phyloP scores from a whole-genome alignment of 2,113 vertebrate species.

The Asarcornis scutulata region DNA sequence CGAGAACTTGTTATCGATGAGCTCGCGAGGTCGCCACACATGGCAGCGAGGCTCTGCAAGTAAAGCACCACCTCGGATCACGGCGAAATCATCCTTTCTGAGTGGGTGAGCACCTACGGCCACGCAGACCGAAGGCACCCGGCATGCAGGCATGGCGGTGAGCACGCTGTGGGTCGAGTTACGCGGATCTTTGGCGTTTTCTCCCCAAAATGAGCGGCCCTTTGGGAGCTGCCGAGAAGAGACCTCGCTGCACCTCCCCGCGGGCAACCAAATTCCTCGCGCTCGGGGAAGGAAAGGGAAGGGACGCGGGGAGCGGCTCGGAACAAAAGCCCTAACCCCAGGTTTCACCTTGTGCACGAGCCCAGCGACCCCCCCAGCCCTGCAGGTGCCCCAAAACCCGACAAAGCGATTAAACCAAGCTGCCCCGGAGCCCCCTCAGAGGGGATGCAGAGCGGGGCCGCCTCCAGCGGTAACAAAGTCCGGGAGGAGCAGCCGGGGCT shows the following conservation, averaged over 20 bases:
- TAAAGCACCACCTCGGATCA: not conserved
- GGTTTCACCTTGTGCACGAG: not conserved
- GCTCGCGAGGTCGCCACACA: not conserved
- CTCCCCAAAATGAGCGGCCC: not conserved
- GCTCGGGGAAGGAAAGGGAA: not conserved
- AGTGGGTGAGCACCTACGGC: rapidly evolving
- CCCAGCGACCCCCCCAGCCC: rapidly evolving
- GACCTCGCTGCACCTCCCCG: not conserved
- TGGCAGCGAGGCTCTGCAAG: not conserved
- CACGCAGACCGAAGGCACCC: not conserved
- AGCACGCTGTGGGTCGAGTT: not conserved
- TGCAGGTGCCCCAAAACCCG: not conserved
- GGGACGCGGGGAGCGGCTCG: not conserved
- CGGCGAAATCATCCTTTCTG: rapidly evolving
- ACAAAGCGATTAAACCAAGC: not conserved
- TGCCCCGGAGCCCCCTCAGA: not conserved
- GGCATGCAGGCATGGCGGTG: rapidly evolving
- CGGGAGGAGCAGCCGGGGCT: too few relatives aligned
- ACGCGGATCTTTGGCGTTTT: not conserved
- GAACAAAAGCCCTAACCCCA: not conserved
- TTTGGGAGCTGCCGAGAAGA: not conserved
- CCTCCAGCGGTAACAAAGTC: too few relatives aligned
- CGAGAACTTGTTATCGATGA: not conserved
- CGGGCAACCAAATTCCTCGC: not conserved
- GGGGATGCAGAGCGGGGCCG: too few relatives aligned